These are phyloP conservation scores for Hemiscyllium ocellatum DNA, from an alignment of 2,113 vertebrate genomes.

Conservation along the genomic window DNA sequence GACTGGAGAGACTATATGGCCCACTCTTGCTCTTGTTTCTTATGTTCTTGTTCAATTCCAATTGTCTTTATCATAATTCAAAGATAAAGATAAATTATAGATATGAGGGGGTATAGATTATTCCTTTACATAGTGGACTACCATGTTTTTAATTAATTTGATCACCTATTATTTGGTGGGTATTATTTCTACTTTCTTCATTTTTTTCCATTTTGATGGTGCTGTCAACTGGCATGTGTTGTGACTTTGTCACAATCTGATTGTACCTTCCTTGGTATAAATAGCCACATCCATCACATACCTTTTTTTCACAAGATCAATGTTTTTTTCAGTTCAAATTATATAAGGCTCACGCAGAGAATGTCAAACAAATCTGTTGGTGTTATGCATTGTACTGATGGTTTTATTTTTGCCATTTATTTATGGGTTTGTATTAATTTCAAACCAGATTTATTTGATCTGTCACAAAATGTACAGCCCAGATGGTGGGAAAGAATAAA, in stretches of 20 bases:
- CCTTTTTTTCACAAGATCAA: neutral
- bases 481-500: conserved; percentile 10
- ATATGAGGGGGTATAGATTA: neutral
- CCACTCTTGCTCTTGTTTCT: neutral
- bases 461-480: neutral
- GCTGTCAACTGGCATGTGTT: neutral
- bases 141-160: neutral
- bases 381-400: conserved; percentile 8
- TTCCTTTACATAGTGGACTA: neutral
- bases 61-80: neutral
- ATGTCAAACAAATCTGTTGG: conserved; percentile 6
- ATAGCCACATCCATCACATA: neutral
- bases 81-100: neutral
- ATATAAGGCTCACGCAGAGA: neutral
- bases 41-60: neutral
- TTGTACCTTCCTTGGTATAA: neutral
- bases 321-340: conserved; percentile 19
- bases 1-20: too few relatives aligned
- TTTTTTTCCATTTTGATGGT: neutral
- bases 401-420: neutral
- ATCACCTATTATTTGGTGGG: neutral
- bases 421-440: neutral
- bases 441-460: neutral
- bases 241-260: neutral
- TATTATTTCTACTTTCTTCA: neutral